A percentile compares a stretch with the other conserved stretches of the same genome.
Conservation (phyloP, 2,113 vertebrate species). For the Aegithalos caudatus region DNA sequence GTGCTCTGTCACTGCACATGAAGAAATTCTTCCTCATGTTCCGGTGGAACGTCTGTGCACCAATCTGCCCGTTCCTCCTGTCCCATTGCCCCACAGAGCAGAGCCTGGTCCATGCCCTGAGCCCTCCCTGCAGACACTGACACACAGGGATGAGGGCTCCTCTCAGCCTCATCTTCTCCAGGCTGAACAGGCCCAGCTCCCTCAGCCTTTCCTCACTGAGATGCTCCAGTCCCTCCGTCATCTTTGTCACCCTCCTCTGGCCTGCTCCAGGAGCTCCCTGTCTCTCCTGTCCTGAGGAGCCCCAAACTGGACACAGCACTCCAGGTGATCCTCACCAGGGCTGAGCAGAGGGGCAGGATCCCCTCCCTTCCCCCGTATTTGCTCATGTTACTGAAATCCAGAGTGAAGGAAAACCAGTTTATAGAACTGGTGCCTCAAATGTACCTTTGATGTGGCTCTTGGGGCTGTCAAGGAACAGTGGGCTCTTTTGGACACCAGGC, state of each 20-base stretch:
- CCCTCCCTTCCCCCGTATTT: rapidly evolving
- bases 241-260: neutral
- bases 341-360: neutral
- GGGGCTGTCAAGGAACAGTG: rapidly evolving
- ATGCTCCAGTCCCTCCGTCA: neutral
- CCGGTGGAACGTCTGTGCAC: neutral
- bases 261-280: rapidly evolving
- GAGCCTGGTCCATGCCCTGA: neutral
- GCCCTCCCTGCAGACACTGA: neutral
- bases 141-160: neutral
- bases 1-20: rapidly evolving
- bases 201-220: neutral
- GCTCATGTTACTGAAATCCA: neutral
- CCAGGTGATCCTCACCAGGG: neutral
- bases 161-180: rapidly evolving
- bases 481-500: neutral
- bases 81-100: rapidly evolving
- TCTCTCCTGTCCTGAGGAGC: neutral
- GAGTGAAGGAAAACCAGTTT: neutral
- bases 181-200: neutral
- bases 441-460: neutral
- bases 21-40: neutral
- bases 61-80: rapidly evolving
- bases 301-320: neutral
- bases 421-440: rapidly evolving